Percentiles rank a stretch among this genome's conserved stretches.
Evolutionary conservation across 1,140 invertebrate genomes (phyloP).

Genomic region (Cyrtorhinus lividipennis): DNA sequence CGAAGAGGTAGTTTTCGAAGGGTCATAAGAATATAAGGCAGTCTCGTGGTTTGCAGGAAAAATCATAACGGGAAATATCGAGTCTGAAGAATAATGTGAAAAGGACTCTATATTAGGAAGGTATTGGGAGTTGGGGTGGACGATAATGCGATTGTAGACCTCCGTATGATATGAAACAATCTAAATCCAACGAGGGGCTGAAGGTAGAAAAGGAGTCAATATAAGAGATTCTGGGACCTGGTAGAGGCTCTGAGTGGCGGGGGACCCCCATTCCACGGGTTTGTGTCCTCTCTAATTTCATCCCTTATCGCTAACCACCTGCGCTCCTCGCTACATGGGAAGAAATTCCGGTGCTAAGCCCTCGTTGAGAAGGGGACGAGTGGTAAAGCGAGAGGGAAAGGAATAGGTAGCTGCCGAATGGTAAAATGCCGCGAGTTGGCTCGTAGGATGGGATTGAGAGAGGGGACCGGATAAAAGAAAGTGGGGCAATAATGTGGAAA

Average conservation of each 20-base stretch:
- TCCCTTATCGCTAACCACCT: not conserved
- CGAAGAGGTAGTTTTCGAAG: no score
- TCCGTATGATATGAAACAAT: not conserved
- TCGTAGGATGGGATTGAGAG: not conserved
- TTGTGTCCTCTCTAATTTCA: not conserved
- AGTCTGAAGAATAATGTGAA: not conserved
- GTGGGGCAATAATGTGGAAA: not conserved
- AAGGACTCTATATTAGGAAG: not conserved
- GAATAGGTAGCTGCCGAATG: no score
- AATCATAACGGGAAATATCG: not conserved
- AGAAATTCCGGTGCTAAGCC: not conserved
- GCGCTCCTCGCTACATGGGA: no score
- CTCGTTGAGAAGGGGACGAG: not conserved
- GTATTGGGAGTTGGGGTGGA: no score
- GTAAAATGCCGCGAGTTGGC: not conserved
- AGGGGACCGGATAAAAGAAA: not conserved
- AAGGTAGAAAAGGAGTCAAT: not conserved
- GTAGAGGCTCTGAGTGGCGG: not conserved
- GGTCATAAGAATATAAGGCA: no score
- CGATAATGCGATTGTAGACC: not conserved
- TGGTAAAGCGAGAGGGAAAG: not conserved
- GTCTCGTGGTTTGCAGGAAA: no score
- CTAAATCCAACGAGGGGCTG: not conserved
- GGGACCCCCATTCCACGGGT: not conserved
- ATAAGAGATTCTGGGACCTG: not conserved